A percentile compares a stretch with the other conserved stretches of the same genome.
Conservation (phyloP, 1,140 invertebrate species). For the Hermatobates lingyangjiaoensis region DNA sequence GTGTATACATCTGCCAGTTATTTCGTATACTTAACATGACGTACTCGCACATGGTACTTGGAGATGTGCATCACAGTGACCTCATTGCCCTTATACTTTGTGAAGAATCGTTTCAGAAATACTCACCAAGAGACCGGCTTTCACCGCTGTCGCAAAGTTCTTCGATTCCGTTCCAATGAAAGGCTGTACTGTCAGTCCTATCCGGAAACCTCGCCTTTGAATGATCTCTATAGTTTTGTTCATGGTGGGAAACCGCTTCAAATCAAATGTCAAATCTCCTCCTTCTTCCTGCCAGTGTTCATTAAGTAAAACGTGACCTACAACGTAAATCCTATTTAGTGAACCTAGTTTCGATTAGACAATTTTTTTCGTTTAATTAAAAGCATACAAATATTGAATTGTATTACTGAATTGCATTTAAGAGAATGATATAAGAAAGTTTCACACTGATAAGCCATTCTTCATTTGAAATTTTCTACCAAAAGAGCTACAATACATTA, state of each 20-base stretch:
- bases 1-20: no score
- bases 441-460: no score
- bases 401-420: no score
- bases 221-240: constrained; percentile 61
- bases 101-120: neutral
- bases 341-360: no score
- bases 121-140: constrained; percentile 40
- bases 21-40: no score
- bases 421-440: no score
- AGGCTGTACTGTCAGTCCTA: constrained; percentile 64
- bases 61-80: neutral
- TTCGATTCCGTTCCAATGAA: constrained; percentile 68
- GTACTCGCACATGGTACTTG: no score
- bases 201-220: constrained; percentile 62
- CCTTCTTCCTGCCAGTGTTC: constrained; percentile 67
- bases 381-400: no score
- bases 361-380: no score
- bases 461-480: no score
- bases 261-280: constrained; percentile 57
- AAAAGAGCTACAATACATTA: no score
- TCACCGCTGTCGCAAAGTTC: constrained; percentile 58
- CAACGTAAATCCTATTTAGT: no score
- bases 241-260: constrained; percentile 47
- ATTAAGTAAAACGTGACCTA: constrained; percentile 52
- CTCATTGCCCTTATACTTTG: neutral